A percentile compares a stretch with the other conserved stretches of the same genome.
Evolutionary conservation across 2,888 invertebrate species (phyloP).

Genomic region (Philereme transversata): DNA sequence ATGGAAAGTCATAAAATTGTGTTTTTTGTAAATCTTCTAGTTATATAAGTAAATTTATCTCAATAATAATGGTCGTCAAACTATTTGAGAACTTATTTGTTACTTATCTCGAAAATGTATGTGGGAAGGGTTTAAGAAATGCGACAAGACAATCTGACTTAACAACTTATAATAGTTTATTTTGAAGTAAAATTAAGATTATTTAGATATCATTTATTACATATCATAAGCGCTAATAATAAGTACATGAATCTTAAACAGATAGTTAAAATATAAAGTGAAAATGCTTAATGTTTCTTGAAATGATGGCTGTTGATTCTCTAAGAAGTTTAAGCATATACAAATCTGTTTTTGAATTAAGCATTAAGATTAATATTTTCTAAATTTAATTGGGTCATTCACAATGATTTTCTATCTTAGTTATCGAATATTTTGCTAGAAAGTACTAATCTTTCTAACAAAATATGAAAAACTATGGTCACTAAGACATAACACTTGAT

Average conservation of each 20-base stretch:
- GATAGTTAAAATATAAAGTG: background rate
- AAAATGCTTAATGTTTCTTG: background rate
- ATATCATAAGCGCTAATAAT: slow-evolving; percentile 19
- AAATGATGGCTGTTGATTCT: slow-evolving; percentile 15
- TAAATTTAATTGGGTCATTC: no score
- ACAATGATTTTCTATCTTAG: background rate
- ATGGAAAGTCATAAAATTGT: background rate
- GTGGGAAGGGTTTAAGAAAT: no score
- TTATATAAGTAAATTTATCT: no score
- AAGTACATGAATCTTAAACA: background rate
- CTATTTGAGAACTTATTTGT: no score
- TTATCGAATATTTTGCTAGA: no score
- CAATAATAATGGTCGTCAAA: no score
- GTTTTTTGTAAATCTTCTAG: background rate
- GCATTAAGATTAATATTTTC: background rate
- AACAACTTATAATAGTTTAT: no score
- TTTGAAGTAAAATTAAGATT: background rate
- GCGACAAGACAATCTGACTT: no score
- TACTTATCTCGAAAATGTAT: no score
- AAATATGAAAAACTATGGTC: no score
- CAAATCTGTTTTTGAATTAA: slow-evolving; percentile 7
- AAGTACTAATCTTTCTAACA: no score
- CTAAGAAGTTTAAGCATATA: slow-evolving; percentile 4
- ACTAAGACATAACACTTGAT: no score
- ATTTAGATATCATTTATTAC: slow-evolving; percentile 27